These are phyloP conservation scores for Psittacula derbiana DNA, from an alignment of 2,797 vertebrate genomes.

Conservation along the genomic window DNA sequence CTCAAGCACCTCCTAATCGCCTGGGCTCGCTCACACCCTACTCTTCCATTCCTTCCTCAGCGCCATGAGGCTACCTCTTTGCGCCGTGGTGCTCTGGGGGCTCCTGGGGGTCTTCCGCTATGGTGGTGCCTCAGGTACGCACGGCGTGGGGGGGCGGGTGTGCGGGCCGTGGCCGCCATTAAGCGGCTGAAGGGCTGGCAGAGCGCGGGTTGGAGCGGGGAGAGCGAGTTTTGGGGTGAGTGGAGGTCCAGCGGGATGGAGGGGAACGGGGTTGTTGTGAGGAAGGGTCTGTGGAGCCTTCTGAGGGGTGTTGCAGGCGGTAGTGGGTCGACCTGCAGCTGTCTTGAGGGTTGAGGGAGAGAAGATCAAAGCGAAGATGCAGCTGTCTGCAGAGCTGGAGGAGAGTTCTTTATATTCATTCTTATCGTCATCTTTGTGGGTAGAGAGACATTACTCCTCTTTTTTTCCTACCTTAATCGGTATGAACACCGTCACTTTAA, in stretches of 20 bases:
- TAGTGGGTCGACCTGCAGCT: not conserved
- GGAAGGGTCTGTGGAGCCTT: not conserved
- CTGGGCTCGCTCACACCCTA: rapidly evolving
- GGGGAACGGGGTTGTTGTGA: not conserved
- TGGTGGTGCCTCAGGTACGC: not conserved
- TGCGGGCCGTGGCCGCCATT: not conserved
- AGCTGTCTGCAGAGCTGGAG: not conserved
- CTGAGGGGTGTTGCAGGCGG: not conserved
- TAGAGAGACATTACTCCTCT: not conserved
- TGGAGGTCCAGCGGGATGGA: rapidly evolving
- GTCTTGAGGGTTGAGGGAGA: not conserved
- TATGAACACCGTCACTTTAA: rapidly evolving
- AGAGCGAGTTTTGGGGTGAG: no score
- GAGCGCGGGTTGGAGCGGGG: not conserved
- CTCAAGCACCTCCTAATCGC: not conserved
- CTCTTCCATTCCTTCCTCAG: rapidly evolving
- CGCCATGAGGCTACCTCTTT: rapidly evolving
- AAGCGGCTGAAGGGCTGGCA: not conserved
- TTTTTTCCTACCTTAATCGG: not conserved
- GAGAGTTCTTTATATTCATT: not conserved
- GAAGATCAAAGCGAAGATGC: not conserved
- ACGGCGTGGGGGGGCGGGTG: not conserved
- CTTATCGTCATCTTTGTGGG: not conserved
- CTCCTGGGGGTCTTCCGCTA: not conserved
- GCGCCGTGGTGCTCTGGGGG: not conserved